phyloP scores from a whole-genome alignment of 1,140 invertebrate genomes.

The Vanessa atalanta region DNA sequence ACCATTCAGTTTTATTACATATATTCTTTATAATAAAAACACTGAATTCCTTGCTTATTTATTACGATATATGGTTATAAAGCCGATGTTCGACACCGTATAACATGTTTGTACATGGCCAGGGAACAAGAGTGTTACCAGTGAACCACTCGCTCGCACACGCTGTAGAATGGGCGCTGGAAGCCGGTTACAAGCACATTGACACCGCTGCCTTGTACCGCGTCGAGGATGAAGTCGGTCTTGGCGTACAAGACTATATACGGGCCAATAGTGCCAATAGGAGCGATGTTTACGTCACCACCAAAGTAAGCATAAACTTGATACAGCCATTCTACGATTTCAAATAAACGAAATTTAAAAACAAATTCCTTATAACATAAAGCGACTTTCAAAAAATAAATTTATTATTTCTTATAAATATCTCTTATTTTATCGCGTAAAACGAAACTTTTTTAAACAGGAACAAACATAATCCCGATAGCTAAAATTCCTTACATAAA shows the following conservation, averaged over 20 bases:
- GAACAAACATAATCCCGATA: constrained; percentile 15
- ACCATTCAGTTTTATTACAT: too few relatives aligned
- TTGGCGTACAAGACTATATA: constrained; percentile 83
- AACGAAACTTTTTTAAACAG: constrained; percentile 7
- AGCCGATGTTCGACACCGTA: not conserved
- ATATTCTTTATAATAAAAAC: too few relatives aligned
- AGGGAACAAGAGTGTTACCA: constrained; percentile 62
- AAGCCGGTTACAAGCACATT: constrained; percentile 86
- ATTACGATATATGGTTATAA: not conserved
- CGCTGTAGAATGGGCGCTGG: constrained; percentile 83
- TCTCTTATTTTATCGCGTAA: not conserved
- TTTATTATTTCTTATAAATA: not conserved
- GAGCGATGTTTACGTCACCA: constrained; percentile 85
- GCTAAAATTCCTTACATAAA: constrained; percentile 18
- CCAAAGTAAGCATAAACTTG: constrained; percentile 77
- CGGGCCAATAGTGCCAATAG: constrained; percentile 81
- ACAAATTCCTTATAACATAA: not conserved
- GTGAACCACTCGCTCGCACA: constrained; percentile 64
- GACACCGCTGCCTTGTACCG: constrained; percentile 85
- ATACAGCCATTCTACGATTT: not conserved
- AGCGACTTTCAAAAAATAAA: not conserved
- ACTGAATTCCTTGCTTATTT: too few relatives aligned
- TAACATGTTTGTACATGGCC: constrained; percentile 1
- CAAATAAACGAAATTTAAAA: too few relatives aligned
- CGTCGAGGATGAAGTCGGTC: constrained; percentile 84